Base-by-base conservation (phyloP, 2,113 vertebrate genomes). In the Toxotes chatareus region DNA sequence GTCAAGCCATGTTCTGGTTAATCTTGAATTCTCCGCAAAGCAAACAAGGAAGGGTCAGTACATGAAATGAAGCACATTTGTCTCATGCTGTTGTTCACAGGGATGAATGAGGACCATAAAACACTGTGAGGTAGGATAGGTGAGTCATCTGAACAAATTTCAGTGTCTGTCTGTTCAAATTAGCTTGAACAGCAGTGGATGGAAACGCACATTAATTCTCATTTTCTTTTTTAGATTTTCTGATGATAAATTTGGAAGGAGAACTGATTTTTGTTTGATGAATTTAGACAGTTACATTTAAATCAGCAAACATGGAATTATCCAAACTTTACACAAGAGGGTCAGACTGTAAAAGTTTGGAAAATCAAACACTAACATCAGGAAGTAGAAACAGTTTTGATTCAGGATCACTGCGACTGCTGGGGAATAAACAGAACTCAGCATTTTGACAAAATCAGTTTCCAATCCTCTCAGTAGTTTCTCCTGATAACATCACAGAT, bases 301-400 rank as follows among this genome's bases (percentile, higher is more conserved):
- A 63, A 73, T 75, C 17, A 51, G 17, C 4, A 64, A 57, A 77
- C 4, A 59, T 47, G 27, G 64, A 71, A 73, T 42, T 57, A 72
- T 73, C 63, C 23, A 40, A 74, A 65, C 49, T 59, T 67, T 44
- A 71, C 65, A 66, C 60, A 60, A 5, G 44, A 65, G 79, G 75
- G 46, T 66, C 60, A 31, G 51, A 23, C 55, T 68, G 47, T 21
- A 56, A 21, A 53, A 66, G 67, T 64, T 66, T 32, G 10, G n/a
- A 60, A 71, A 81, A 71, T 76, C 32, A 77, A 60, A 69, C 31
- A 73, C 16, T 4, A 38, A 31, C 32, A 40, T 36, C 55, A 65
- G 74, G 46, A 67, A 55, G 72, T 38, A 44, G 23, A 42, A 73
- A 38, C 66, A 60, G 73, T 59, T 77, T 69, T 64, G 40, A 57